Conservation (phyloP, 2,888 invertebrate genomes). For the Drosophila testacea region DNA sequence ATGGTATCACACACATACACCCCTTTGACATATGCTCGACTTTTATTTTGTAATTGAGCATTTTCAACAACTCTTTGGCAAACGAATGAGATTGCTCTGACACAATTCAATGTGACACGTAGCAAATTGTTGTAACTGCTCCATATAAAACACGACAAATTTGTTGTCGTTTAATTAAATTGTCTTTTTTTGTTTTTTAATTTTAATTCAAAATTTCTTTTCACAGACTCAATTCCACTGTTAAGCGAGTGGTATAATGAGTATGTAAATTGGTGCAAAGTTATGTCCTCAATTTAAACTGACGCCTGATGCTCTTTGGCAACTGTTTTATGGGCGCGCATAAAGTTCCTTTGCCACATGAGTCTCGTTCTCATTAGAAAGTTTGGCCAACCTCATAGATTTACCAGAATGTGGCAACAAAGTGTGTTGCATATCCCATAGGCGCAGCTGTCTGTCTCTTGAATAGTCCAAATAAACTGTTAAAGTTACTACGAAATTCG, state of each 20-base stretch:
- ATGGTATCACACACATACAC: neutral
- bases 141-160: conserved; percentile 38
- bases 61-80: conserved; percentile 57
- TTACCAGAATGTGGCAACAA: conserved; percentile 41
- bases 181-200: conserved; percentile 34
- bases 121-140: conserved; percentile 38
- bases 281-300: conserved; percentile 69
- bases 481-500: conserved; percentile 25
- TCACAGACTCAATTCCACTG: conserved; percentile 22
- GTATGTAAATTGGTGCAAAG: conserved; percentile 77
- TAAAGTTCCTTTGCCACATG: conserved; percentile 72
- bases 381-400: conserved; percentile 63
- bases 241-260: conserved; percentile 68
- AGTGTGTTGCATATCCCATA: conserved; percentile 41
- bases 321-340: conserved; percentile 67
- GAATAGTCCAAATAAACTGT: conserved; percentile 26
- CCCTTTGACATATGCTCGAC: conserved; percentile 33
- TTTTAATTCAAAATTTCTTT: conserved; percentile 41
- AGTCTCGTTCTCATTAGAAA: conserved; percentile 66
- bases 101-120: conserved; percentile 47
- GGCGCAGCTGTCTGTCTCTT: conserved; percentile 60
- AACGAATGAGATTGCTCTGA: conserved; percentile 44
- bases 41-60: conserved; percentile 49
- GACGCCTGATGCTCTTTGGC: conserved; percentile 32
- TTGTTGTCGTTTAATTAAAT: conserved; percentile 63